Evolutionary conservation across 2,797 vertebrate genomes (phyloP).

Genomic region (Intellagama lesueurii): DNA sequence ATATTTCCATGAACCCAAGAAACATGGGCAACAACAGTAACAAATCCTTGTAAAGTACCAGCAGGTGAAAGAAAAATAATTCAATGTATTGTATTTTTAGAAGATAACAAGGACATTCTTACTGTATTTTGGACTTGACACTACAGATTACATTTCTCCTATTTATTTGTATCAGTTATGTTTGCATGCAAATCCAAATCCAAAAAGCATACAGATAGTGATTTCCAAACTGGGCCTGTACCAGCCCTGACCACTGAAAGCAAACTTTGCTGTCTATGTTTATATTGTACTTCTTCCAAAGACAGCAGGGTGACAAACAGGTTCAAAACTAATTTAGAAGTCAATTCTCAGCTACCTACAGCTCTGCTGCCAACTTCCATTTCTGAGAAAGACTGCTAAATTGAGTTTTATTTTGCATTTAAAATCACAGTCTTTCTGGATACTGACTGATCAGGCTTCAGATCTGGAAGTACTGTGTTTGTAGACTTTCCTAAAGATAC

Average conservation of each 20-base stretch:
- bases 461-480: neutral
- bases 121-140: neutral
- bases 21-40: neutral
- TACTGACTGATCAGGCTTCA: neutral
- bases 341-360: neutral
- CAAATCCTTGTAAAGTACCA: neutral
- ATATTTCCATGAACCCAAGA: neutral
- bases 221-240: neutral
- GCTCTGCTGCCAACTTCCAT: neutral
- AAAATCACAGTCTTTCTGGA: neutral
- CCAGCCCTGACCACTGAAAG: neutral
- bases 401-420: neutral
- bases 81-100: slow-evolving; percentile 30
- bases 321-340: slow-evolving; percentile 9
- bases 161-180: neutral
- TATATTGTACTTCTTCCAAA: neutral
- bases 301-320: neutral
- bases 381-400: slow-evolving; percentile 19
- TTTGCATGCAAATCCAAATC: neutral
- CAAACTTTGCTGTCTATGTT: neutral
- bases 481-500: neutral
- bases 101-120: neutral
- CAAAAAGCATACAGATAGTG: neutral
- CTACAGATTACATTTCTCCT: neutral
- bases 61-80: neutral